These are phyloP conservation scores for Sisor rabdophorus DNA, from an alignment of 2,113 vertebrate species.

Conservation along the genomic window DNA sequence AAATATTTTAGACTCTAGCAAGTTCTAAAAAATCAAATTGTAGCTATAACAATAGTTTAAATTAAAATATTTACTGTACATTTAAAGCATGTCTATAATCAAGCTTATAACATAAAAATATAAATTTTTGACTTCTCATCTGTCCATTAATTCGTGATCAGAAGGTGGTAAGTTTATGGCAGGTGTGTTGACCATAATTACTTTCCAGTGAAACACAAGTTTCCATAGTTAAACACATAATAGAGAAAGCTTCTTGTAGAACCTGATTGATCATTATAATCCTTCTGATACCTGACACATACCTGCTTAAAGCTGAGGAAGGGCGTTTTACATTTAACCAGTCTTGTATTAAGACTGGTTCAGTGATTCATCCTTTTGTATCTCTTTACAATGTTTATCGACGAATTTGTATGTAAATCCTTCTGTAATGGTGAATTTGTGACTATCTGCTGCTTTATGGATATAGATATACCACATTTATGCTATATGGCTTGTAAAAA, in stretches of 20 bases:
- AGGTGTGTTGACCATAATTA: neutral
- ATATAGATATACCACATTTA: neutral
- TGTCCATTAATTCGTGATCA: neutral
- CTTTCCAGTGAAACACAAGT: too few species aligned
- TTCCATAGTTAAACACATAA: neutral
- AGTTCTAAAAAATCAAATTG: neutral
- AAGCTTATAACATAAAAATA: neutral
- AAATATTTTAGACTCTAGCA: neutral
- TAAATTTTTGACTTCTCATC: neutral
- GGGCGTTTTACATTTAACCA: neutral
- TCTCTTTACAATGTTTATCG: conserved; percentile 39
- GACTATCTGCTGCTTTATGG: conserved; percentile 26
- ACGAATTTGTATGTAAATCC: neutral
- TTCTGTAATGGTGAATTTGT: neutral
- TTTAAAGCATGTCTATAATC: too few species aligned
- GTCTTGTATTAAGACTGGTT: neutral
- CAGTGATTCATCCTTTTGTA: neutral
- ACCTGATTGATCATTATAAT: conserved; percentile 10
- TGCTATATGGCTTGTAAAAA: neutral
- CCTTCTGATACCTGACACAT: conserved; percentile 2
- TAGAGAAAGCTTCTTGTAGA: conserved; percentile 16
- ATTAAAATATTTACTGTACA: neutral
- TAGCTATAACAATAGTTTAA: too few species aligned
- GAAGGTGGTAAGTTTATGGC: neutral
- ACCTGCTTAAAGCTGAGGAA: neutral